Evolutionary conservation across 2,888 invertebrate species (phyloP), one percentile per base, ranked within the genome.

Genomic region (Allolobophora icterica): DNA sequence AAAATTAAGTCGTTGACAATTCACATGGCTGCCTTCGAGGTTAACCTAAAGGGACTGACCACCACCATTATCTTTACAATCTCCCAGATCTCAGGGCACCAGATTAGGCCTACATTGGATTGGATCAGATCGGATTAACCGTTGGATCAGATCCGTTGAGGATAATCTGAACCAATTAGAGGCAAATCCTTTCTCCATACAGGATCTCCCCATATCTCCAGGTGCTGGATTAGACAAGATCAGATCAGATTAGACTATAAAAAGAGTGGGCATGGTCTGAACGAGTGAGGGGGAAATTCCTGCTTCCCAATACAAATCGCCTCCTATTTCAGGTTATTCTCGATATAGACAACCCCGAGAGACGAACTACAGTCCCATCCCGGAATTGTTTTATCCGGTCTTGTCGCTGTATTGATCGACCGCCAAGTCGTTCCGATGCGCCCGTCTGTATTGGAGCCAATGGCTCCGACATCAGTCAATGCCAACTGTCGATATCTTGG

Each of bases 381-480:
- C 30, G 71, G n/a, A n/a, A 71, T 71, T 17, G 52, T 52, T 71
- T 71, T 71, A 71, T n/a, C 30, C 71, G 71, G n/a, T 71, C 71
- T 71, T 71, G 52, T n/a, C 30, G 71, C n/a, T 71, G 71, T 71
- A 71, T 71, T 71, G 71, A 71, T 71, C 71, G 71, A 71, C 71
- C 11, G 24, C 3, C 21, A 52, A 71, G 8, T 71, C 71, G 71
- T 71, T n/a, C 71, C 71, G n/a, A 71, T 71, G 71, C 71, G 71
- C 6, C 42, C 42, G 24, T 24, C 24, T 24, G 52, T 52, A 52
- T 52, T n/a, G n/a, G 71, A 71, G 71, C 71, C 71, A 71, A 71
- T 71, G 71, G 71, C 71, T n/a, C 17, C 15, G 71, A 71, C 71
- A 71, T 71, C 71, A 71, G 71, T 71, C 71, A 71, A 71, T n/a